phyloP scores from a whole-genome alignment of 1,140 invertebrate species.

The Drosophila miranda region DNA sequence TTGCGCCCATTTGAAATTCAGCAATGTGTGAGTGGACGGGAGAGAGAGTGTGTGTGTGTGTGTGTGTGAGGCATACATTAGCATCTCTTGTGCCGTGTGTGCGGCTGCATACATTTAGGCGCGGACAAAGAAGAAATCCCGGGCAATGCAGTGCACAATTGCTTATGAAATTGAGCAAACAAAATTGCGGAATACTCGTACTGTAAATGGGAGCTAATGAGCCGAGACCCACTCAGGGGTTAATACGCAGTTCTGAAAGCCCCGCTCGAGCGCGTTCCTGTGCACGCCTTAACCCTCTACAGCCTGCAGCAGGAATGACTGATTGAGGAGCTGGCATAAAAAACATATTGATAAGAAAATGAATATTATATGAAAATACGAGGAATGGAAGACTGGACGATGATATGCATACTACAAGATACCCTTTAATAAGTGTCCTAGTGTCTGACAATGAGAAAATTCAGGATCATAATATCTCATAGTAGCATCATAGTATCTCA shows the following conservation, averaged over 20 bases:
- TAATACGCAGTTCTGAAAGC: slow-evolving; percentile 15
- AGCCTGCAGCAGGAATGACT: too few species aligned
- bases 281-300: too few species aligned
- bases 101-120: slow-evolving; percentile 60
- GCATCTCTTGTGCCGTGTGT: slow-evolving; percentile 48
- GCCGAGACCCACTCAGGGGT: slow-evolving; percentile 30
- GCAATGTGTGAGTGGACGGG: slow-evolving; percentile 40
- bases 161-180: slow-evolving; percentile 79
- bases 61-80: slow-evolving; percentile 59
- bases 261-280: background rate
- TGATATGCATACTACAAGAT: too few species aligned
- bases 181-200: slow-evolving; percentile 57
- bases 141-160: slow-evolving; percentile 62
- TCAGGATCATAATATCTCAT: too few species aligned
- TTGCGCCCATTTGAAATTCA: slow-evolving; percentile 75
- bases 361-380: slow-evolving; percentile 17
- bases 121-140: slow-evolving; percentile 22
- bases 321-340: slow-evolving; percentile 1
- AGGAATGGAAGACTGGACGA: too few species aligned
- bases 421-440: too few species aligned
- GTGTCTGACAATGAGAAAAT: too few species aligned
- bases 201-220: slow-evolving; percentile 68
- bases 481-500: too few species aligned
- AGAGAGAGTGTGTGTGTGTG: slow-evolving; percentile 21
- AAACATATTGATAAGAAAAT: slow-evolving; percentile 32